phyloP scores from a whole-genome alignment of 1,140 invertebrate genomes.

The Pachyrhynchus sulphureomaculatus region DNA sequence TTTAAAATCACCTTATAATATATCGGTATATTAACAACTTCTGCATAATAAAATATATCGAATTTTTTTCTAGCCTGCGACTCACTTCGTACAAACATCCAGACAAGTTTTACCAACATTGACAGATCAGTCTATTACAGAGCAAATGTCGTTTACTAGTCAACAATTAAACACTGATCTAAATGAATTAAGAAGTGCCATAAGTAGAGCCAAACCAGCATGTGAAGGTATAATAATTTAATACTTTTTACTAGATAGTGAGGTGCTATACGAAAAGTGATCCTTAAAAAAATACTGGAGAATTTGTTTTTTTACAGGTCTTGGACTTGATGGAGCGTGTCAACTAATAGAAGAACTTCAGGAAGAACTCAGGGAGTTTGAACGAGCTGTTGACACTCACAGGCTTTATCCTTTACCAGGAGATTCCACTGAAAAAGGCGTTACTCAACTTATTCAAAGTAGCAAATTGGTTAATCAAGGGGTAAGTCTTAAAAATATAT shows the following conservation, averaged over 20 bases:
- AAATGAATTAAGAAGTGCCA: conserved; percentile 73
- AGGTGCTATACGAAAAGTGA: not conserved
- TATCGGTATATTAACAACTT: no score
- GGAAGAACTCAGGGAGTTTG: conserved; percentile 79
- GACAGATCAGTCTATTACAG: conserved; percentile 64
- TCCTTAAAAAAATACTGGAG: no score
- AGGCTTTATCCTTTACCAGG: conserved; percentile 80
- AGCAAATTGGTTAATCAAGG: conserved; percentile 65
- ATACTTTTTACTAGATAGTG: not conserved
- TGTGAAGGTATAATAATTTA: conserved; percentile 67
- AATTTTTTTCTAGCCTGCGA: conserved; percentile 42
- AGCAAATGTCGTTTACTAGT: conserved; percentile 65
- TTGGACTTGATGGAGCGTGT: conserved; percentile 81
- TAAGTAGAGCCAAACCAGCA: conserved; percentile 81
- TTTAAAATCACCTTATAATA: no score
- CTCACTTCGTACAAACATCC: conserved; percentile 68
- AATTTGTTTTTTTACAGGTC: conserved; percentile 31
- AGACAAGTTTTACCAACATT: conserved; percentile 85
- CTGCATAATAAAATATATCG: no score
- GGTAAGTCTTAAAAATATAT: conserved; percentile 13
- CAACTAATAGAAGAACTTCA: conserved; percentile 79
- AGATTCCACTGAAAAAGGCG: conserved; percentile 78
- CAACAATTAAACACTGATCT: conserved; percentile 76
- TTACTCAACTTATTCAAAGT: conserved; percentile 69
- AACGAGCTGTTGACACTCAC: conserved; percentile 68